Evolutionary conservation across 2,113 vertebrate genomes (phyloP), one percentile per base, ranked within the genome.

Genomic region (Oxygymnocypris stewartii): DNA sequence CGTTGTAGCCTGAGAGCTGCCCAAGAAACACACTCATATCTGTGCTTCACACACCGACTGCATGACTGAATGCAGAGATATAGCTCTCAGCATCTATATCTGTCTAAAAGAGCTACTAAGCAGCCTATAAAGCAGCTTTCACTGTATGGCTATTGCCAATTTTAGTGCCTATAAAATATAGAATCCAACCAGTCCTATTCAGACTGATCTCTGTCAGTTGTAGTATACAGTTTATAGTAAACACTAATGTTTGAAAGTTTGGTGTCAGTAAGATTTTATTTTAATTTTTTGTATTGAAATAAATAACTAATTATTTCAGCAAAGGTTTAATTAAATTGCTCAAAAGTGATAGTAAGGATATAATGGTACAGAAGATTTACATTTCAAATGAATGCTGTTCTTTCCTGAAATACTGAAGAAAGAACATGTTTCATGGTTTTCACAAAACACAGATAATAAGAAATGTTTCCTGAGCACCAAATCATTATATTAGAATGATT

Each of bases 21-120:
- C 65, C 71, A 51, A 59, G 23, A 77, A 51, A 51, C 80, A 65
- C 83, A 44, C 47, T 88, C 12, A 82, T 69, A 44, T 78, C 57
- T 59, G 37, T 80, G 54, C 78, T 63, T 57, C 76, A 80, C 59
- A 81, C n/a, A 65, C 37, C 4, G 9, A 47, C 79, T 20, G 35
- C 35, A 80, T 16, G 54, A 65, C 79, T 65, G 4, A n/a, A 65
- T 13, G 5, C 78, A 80, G 78, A 80, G 78, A 81, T 81, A 67
- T 16, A 12, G 40, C 7, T 2, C 59, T 49, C 73, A 16, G 73
- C 73, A 76, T 65, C n/a, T 65, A 65, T 81, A 81, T 81, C 59
- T 65, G n/a, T 81, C 6, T 25, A 65, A 65, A 65, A 44, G n/a
- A 44, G 20, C 3, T n/a, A 23, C 31, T 37, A 14, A 42, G 10